Conservation (phyloP, 2,888 invertebrate genomes). For the Brachyptera risi region DNA sequence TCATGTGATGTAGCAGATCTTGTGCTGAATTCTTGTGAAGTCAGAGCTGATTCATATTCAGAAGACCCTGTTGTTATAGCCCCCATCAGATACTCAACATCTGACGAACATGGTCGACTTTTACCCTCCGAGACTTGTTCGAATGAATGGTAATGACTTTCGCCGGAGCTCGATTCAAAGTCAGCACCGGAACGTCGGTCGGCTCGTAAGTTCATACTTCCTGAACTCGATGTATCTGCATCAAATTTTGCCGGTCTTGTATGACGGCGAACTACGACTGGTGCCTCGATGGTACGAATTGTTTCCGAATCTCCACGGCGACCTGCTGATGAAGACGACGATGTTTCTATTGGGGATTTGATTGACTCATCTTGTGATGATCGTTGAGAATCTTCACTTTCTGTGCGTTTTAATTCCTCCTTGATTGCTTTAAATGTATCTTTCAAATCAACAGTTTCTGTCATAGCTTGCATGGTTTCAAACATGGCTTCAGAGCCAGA, state of each 20-base stretch:
- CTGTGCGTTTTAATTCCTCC: slow-evolving; percentile 43
- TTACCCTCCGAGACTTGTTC: slow-evolving; percentile 59
- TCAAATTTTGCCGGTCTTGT: slow-evolving; percentile 34
- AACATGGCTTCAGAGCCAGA: slow-evolving; percentile 10
- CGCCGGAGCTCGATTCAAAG: slow-evolving; percentile 83
- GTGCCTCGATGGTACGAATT: slow-evolving; percentile 38
- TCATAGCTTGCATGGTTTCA: slow-evolving; percentile 17
- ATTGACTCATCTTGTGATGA: slow-evolving; percentile 42
- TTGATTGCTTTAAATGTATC: slow-evolving; percentile 30
- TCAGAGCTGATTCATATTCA: slow-evolving; percentile 81
- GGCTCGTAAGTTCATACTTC: slow-evolving; percentile 40
- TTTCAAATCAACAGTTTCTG: slow-evolving; percentile 25
- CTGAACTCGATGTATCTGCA: slow-evolving; percentile 41
- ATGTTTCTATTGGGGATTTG: slow-evolving; percentile 55
- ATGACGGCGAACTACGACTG: slow-evolving; percentile 31
- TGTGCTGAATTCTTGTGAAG: slow-evolving; percentile 72
- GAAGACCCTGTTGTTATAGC: slow-evolving; percentile 61
- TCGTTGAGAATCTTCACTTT: slow-evolving; percentile 45
- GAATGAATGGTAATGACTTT: slow-evolving; percentile 85
- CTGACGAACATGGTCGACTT: slow-evolving; percentile 81
- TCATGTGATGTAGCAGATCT: slow-evolving; percentile 76
- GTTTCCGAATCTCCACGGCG: slow-evolving; percentile 42
- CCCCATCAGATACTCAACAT: slow-evolving; percentile 73
- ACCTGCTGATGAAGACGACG: slow-evolving; percentile 42
- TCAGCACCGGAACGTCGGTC: slow-evolving; percentile 75